A percentile compares a stretch with the other conserved stretches of the same genome.
Evolutionary conservation across 1,140 invertebrate species (phyloP).

Genomic region (Acromyrmex heyeri): DNA sequence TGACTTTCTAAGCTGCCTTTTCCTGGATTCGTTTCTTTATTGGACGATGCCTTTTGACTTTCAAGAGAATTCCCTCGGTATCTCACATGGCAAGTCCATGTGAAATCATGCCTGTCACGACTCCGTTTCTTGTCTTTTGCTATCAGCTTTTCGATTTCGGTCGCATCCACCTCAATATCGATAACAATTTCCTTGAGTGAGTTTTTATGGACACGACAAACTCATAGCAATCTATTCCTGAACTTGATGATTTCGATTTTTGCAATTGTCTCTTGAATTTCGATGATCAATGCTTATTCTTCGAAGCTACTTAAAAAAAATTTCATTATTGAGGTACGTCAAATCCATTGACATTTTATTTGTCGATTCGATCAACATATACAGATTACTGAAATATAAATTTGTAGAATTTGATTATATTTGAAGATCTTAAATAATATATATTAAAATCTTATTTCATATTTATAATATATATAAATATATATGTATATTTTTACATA

Average conservation of each 20-base stretch:
- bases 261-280: slow-evolving; percentile 10
- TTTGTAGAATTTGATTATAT: slow-evolving; percentile 4
- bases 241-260: slow-evolving; percentile 43
- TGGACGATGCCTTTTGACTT: slow-evolving; percentile 21
- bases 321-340: neutral
- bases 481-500: no score
- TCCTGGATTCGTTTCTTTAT: neutral
- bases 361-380: neutral
- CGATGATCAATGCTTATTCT: neutral
- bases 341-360: neutral
- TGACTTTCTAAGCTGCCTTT: neutral
- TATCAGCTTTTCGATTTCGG: slow-evolving; percentile 39
- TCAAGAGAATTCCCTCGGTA: slow-evolving; percentile 30
- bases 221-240: slow-evolving; percentile 49
- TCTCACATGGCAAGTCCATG: neutral
- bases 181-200: slow-evolving; percentile 62
- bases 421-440: neutral
- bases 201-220: slow-evolving; percentile 41
- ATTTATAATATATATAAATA: neutral
- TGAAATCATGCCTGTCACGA: slow-evolving; percentile 17
- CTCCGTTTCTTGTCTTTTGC: slow-evolving; percentile 33
- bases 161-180: slow-evolving; percentile 19
- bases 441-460: no score
- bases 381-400: neutral
- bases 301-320: slow-evolving; percentile 11